phyloP scores from a whole-genome alignment of 2,113 vertebrate genomes.

The Ammospiza nelsoni region DNA sequence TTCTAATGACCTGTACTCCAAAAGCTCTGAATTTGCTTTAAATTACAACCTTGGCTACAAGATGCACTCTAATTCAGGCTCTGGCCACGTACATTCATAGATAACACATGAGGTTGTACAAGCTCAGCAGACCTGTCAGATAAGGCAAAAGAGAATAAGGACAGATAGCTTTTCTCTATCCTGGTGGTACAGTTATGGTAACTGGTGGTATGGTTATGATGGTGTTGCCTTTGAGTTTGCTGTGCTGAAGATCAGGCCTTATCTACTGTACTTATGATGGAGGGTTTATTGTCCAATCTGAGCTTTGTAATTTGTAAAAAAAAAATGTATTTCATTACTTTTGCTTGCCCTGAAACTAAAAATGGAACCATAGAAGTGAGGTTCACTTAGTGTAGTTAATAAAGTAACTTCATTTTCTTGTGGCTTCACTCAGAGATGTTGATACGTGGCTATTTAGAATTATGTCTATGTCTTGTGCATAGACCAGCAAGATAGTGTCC shows the following conservation, averaged over 20 bases:
- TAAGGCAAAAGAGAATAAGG: neutral
- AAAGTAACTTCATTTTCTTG: neutral
- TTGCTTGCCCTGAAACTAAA: neutral
- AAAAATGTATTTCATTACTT: neutral
- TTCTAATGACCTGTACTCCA: neutral
- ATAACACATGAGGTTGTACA: neutral
- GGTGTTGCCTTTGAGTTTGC: neutral
- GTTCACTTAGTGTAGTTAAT: neutral
- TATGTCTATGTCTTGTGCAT: neutral
- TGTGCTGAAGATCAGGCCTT: neutral
- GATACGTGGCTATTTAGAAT: neutral
- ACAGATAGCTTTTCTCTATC: rapidly evolving
- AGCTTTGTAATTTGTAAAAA: neutral
- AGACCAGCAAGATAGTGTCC: neutral
- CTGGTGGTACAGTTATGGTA: neutral
- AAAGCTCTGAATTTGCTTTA: neutral
- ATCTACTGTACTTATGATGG: neutral
- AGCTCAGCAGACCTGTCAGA: neutral
- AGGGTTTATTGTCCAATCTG: neutral
- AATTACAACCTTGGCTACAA: neutral
- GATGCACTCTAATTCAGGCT: neutral
- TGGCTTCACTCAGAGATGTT: neutral
- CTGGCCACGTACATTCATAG: neutral
- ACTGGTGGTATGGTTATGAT: neutral
- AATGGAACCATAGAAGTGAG: neutral